A percentile compares a stretch with the other conserved stretches of the same genome.
Evolutionary conservation across 2,888 invertebrate species (phyloP).

Genomic region (Anorthoa munda): DNA sequence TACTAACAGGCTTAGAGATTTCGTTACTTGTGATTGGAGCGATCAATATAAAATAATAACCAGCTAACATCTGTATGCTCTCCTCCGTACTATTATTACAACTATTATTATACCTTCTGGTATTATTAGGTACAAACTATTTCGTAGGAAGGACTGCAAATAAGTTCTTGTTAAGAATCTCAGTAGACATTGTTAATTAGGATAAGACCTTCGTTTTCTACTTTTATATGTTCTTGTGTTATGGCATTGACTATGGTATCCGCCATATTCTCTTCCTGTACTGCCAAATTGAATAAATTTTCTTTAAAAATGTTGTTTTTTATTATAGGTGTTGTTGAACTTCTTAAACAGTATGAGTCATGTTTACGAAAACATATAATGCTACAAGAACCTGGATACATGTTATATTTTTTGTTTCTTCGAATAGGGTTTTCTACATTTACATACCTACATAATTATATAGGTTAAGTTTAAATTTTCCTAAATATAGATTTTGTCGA

Average conservation of each 20-base stretch:
- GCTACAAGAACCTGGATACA: too few relatives aligned
- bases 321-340: slow-evolving; percentile 23
- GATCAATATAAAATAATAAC: background rate
- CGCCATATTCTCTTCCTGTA: slow-evolving; percentile 40
- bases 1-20: slow-evolving; percentile 39
- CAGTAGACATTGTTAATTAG: slow-evolving; percentile 45
- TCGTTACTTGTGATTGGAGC: slow-evolving; percentile 1
- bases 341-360: background rate
- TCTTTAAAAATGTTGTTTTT: slow-evolving; percentile 59
- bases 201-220: slow-evolving; percentile 46
- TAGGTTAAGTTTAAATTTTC: too few relatives aligned
- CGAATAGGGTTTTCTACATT: too few relatives aligned
- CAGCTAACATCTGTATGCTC: slow-evolving; percentile 1
- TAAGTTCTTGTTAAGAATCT: slow-evolving; percentile 44
- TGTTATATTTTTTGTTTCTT: too few relatives aligned
- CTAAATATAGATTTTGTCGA: too few relatives aligned
- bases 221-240: slow-evolving; percentile 32
- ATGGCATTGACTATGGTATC: slow-evolving; percentile 9
- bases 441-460: too few relatives aligned
- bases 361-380: background rate
- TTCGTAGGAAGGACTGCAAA: slow-evolving; percentile 12
- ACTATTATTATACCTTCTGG: slow-evolving; percentile 8
- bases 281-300: slow-evolving; percentile 60
- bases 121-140: slow-evolving; percentile 29
- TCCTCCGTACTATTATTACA: slow-evolving; percentile 7